Evolutionary conservation across 2,888 invertebrate species (phyloP), one percentile per base, ranked within the genome.

Genomic region (Chloroclysta siterata): DNA sequence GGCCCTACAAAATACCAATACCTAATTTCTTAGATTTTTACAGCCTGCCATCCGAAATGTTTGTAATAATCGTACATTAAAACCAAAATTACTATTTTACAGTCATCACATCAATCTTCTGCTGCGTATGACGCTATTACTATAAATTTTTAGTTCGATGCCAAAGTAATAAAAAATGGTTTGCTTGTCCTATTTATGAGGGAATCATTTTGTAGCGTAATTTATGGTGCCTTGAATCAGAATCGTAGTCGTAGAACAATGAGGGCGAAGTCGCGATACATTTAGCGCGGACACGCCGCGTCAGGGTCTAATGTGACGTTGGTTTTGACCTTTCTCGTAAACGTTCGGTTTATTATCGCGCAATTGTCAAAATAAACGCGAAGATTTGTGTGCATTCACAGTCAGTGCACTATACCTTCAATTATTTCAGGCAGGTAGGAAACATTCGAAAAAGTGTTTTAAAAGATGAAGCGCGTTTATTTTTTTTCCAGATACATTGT

Each of bases 211-310:
- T 67, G 67, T 59, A 58, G 39, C 48, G 57, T 55, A 64, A 59
- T 63, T 63, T 62, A 60, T 46, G 50, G 50, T 36, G 33, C 51
- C 47, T 72, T 71, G 69, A 72, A 68, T 66, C 64, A 11, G 33
- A 33, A 33, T 28, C 13, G 29, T 15, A 22, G 48, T 70, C 39
- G 60, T 67, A 68, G 64, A 71, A 72, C 73, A 72, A 73, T 69
- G 66, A 71, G 72, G 65, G 64, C 71, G 75, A 69, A 66, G 72
- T 73, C 66, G 69, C 69, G 78, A 77, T 78, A 71, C 67, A 78
- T 74, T 77, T 78, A 80, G 76, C 50, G 71, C 64, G 51, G 29
- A 7, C 14, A 41, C 46, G 10, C 14, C 29, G 50, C n/a, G 52
- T 51, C 65, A 61, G 61, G 65, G 61, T 50, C 61, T 51, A 11